Evolutionary conservation across 2,888 invertebrate species (phyloP).

Genomic region (Eubasilissa splendida): DNA sequence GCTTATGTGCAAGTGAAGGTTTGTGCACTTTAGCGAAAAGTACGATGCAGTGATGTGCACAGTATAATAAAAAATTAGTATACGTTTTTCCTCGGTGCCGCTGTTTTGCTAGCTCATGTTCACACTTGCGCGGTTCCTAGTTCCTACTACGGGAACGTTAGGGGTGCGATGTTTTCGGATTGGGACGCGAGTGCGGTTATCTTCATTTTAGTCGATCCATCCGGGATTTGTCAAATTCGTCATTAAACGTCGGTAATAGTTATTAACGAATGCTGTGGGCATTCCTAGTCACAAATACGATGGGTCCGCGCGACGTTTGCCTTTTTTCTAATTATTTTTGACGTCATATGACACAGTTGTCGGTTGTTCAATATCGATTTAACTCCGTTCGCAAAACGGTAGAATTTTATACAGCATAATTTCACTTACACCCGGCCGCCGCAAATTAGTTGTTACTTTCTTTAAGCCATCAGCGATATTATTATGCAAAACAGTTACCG

Average conservation of each 20-base stretch:
- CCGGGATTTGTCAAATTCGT: slow-evolving; percentile 9
- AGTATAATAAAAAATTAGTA: not conserved
- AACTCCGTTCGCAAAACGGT: slow-evolving; percentile 14
- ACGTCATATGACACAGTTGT: slow-evolving; percentile 1
- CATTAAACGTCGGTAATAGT: not conserved
- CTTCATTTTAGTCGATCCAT: slow-evolving; percentile 17
- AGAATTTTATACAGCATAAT: slow-evolving; percentile 6
- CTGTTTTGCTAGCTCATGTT: not conserved
- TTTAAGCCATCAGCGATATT: not conserved
- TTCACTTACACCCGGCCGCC: not conserved
- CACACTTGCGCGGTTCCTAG: not conserved
- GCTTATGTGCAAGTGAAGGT: not conserved
- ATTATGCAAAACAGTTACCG: not conserved
- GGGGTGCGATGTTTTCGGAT: slow-evolving; percentile 27
- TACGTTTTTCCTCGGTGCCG: not conserved
- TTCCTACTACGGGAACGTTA: not conserved
- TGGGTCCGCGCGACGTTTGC: not conserved
- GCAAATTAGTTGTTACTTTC: slow-evolving; percentile 1
- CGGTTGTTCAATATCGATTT: slow-evolving; percentile 27
- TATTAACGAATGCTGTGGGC: not conserved
- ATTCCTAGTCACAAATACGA: not conserved
- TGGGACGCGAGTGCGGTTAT: slow-evolving; percentile 11
- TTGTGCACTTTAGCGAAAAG: not conserved
- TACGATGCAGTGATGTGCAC: no score
- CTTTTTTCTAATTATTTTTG: slow-evolving; percentile 10